Percentiles rank a stretch among this genome's conserved stretches.
Conservation (phyloP, 2,113 vertebrate species). For the Myiozetetes cayanensis region DNA sequence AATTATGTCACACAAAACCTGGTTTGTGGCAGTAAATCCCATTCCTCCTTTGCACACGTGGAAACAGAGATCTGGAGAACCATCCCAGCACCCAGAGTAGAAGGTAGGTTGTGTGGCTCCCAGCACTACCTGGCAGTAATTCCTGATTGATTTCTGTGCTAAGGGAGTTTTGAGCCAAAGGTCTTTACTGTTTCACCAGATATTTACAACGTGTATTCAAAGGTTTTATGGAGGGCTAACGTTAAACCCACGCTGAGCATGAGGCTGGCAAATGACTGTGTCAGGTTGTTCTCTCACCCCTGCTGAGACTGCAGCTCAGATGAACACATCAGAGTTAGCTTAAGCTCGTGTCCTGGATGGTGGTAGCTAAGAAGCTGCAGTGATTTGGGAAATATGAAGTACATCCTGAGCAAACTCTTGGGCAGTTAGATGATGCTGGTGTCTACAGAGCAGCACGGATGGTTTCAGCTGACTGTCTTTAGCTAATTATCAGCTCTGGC, state of each 20-base stretch:
- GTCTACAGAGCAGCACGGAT: background rate
- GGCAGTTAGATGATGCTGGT: background rate
- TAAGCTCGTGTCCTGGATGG: background rate
- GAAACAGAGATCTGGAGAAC: background rate
- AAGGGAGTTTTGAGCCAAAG: background rate
- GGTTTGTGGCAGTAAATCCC: background rate
- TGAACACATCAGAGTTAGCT: background rate
- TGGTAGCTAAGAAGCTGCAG: background rate
- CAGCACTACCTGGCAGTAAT: background rate
- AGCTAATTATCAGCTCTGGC: background rate
- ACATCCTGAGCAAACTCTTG: background rate
- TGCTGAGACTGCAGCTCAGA: background rate
- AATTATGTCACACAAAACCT: background rate
- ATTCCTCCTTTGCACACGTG: background rate
- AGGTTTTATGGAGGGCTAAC: background rate
- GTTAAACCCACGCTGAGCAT: background rate
- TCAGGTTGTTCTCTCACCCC: background rate
- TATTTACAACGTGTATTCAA: background rate
- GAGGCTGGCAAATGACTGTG: background rate
- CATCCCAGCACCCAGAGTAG: background rate
- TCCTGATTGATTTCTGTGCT: background rate
- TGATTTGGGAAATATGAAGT: background rate
- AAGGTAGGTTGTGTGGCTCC: background rate
- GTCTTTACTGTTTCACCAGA: background rate
- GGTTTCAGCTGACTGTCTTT: background rate